phyloP scores from a whole-genome alignment of 2,797 vertebrate genomes.

The Spea hammondii region DNA sequence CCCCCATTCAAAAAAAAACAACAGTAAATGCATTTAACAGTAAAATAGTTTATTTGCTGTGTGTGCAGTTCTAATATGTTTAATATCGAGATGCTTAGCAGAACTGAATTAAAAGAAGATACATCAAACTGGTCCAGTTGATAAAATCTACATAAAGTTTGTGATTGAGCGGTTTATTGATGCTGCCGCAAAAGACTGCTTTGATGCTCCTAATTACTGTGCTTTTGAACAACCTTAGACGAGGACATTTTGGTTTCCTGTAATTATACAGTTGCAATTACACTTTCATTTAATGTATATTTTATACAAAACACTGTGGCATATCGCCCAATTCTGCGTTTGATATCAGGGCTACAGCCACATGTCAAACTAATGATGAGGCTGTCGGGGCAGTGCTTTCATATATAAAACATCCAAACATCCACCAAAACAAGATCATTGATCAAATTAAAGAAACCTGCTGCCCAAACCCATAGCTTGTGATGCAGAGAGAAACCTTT shows the following conservation, averaged over 20 bases:
- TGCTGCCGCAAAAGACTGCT: conserved; percentile 60
- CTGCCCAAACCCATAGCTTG: too few relatives aligned
- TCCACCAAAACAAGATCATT: too few relatives aligned
- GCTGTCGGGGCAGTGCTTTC: too few relatives aligned
- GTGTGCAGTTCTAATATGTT: not conserved
- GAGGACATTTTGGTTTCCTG: conserved; percentile 55
- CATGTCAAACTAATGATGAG: not conserved
- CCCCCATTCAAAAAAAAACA: too few relatives aligned
- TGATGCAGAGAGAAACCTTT: too few relatives aligned
- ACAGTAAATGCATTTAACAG: too few relatives aligned
- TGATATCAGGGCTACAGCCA: not conserved
- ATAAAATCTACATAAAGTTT: conserved; percentile 16
- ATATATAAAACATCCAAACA: too few relatives aligned
- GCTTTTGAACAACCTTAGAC: conserved; percentile 57
- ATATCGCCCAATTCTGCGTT: conserved; percentile 12
- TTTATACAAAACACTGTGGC: conserved; percentile 8
- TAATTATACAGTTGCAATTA: conserved; percentile 43
- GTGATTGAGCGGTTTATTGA: conserved; percentile 73
- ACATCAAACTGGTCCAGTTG: conserved; percentile 38
- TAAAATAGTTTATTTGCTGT: too few relatives aligned
- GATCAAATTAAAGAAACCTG: too few relatives aligned
- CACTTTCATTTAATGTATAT: conserved; percentile 12
- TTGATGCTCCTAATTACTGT: conserved; percentile 58
- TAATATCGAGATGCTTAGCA: not conserved
- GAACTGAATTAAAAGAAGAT: conserved; percentile 14